These are phyloP conservation scores for Zootoca vivipara DNA, from an alignment of 2,113 vertebrate species.

Conservation along the genomic window DNA sequence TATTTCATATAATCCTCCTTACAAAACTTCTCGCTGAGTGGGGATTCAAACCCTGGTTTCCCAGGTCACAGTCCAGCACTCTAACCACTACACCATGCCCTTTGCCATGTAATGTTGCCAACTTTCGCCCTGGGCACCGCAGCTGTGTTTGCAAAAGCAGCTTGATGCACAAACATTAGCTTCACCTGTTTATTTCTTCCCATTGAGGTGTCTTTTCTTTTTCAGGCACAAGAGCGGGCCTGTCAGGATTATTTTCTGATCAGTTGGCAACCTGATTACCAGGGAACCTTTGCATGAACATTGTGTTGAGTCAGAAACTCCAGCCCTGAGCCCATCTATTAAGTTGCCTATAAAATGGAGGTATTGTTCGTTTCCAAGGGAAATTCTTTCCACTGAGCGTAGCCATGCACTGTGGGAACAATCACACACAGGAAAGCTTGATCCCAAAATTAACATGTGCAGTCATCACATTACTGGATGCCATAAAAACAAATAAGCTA, in stretches of 20 bases:
- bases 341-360: neutral
- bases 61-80: no score
- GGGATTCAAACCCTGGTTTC: no score
- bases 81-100: no score
- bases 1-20: no score
- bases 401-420: slow-evolving; percentile 6
- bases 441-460: neutral
- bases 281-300: neutral
- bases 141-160: neutral
- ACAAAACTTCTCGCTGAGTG: no score
- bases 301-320: slow-evolving; percentile 1
- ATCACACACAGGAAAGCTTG: neutral
- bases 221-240: neutral
- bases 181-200: neutral
- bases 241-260: neutral
- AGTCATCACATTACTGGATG: neutral
- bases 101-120: neutral
- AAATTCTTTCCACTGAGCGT: slow-evolving; percentile 23
- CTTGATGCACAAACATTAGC: neutral
- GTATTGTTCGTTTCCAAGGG: slow-evolving; percentile 10
- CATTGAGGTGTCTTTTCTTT: neutral
- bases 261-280: neutral
- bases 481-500: neutral
- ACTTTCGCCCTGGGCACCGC: neutral
- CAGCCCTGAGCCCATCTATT: neutral